Percentiles rank a stretch among this genome's conserved stretches.
Evolutionary conservation across 2,888 invertebrate genomes (phyloP).

Genomic region (Melipona bicolor): DNA sequence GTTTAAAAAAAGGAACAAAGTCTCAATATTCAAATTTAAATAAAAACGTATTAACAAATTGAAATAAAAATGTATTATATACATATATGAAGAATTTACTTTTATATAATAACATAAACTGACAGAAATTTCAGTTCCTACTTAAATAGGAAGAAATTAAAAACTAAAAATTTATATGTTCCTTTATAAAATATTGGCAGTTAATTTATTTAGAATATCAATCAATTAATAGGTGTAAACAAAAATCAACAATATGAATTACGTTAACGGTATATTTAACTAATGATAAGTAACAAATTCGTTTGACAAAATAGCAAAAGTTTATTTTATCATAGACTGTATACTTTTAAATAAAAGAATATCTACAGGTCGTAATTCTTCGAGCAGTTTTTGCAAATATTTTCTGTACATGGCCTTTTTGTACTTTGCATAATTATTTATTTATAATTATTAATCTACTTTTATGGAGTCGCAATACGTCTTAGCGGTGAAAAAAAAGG

Average conservation of each 20-base stretch:
- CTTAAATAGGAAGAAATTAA: background rate
- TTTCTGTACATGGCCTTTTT: slow-evolving; percentile 12
- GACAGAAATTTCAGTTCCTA: slow-evolving; percentile 37
- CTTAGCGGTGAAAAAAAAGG: background rate
- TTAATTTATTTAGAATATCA: slow-evolving; percentile 18
- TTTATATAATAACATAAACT: background rate
- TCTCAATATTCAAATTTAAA: background rate
- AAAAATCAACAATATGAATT: slow-evolving; percentile 9
- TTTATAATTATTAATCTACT: slow-evolving; percentile 4
- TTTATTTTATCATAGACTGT: slow-evolving; percentile 79
- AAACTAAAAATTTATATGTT: slow-evolving; percentile 1
- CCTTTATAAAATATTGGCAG: slow-evolving; percentile 2
- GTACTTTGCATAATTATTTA: slow-evolving; percentile 8
- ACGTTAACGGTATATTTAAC: slow-evolving; percentile 30
- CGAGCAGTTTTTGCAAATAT: slow-evolving; percentile 8
- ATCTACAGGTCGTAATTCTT: slow-evolving; percentile 27
- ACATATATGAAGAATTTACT: background rate
- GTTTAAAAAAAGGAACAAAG: background rate
- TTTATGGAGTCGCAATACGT: background rate
- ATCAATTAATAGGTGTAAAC: slow-evolving; percentile 41
- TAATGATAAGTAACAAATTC: slow-evolving; percentile 39
- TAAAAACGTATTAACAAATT: background rate
- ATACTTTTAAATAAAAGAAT: slow-evolving; percentile 72
- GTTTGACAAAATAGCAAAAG: slow-evolving; percentile 61
- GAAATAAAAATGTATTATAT: background rate